Base-by-base conservation (phyloP, 1,140 invertebrate species). In the Neotoxoptera formosana region DNA sequence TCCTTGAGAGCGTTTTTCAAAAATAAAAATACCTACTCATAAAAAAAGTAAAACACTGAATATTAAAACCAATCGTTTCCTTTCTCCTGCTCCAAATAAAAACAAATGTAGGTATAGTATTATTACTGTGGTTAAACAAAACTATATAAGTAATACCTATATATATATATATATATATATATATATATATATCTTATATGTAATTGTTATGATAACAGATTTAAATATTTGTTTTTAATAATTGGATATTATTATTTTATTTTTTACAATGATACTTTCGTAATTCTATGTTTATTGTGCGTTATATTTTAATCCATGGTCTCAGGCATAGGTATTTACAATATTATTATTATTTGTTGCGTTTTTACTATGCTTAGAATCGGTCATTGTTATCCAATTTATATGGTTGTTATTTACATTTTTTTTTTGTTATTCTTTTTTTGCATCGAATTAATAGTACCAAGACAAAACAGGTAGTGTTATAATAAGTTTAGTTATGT, bases 351-450 rank as follows among this genome's bases (percentile, higher is more conserved):
- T 81, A 92, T 92, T 47, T 84, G 47, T 83, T 51, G 67, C 67
- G 47, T 30, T 92, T 83, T 81, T 48, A 53, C 45, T 36, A 51
- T 48, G 34, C 34, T 51, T 17, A 76, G 14, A 91, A 21, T 67
- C 7, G 47, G 91, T 41, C 34, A 53, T 92, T 92, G 67, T 92
- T 92, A 81, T 92, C 21, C 30, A 83, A 84, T 92, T 92, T 92
- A 83, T 83, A 92, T 83, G 45, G 91, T 91, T n/a, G 90, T 91
- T 91, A 30, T 34, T 67, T 47, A 41, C 11, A 48, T 36, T 51
- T 53, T 23, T 21, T 53, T 53, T 53, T 53, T 53, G 21, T 23
- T 53, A 4, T 53, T 53, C 21, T 51, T 21, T 89, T 88, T 88
- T 89, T 56, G 7, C 47, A 48, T 51, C 36, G 56, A 23, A 90